Evolutionary conservation across 2,797 vertebrate species (phyloP), one percentile per base, ranked within the genome.

Genomic region (Poeciliopsis turneri): DNA sequence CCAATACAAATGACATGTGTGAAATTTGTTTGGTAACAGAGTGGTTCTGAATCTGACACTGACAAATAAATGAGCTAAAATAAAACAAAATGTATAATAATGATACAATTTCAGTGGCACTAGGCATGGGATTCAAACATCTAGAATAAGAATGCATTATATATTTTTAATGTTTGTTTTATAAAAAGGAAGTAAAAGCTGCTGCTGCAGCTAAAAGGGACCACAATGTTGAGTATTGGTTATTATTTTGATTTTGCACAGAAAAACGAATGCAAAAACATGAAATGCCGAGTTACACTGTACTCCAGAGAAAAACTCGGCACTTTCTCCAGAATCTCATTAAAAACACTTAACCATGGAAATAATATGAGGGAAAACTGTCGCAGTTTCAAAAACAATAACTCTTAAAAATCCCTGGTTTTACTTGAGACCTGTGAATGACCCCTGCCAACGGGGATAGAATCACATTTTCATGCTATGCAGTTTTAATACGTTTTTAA

Each of bases 381-480:
- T 23, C 41, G 36, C 64, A 41, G 36, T 41, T 68, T 68, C 23
- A 25, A 68, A 68, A 68, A 68, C 64, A 66, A 18, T 33, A 64
- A 30, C 30, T 64, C 30, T 8, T 18, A 36, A 33, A 64, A 64
- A 33, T 3, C 30, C 59, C 4, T 66, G 28, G 59, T 33, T 61
- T 61, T 30, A 16, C 59, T 30, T 33, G 13, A 61, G 28, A 61
- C 28, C 57, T 66, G 33, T 66, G 33, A 39, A 25, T 66, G 61
- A 66, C 33, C 18, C 30, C 33, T 66, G 30, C 30, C 61, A 66
- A 23, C 18, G 10, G 18, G 16, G 33, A 66, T 11, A 39, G 39
- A 66, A 39, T 33, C 61, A 18, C 86, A 77, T 90, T 85, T 77
- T 85, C 78, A 89, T 73, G 82, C 69, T 53, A 79, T 87, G 72